These are phyloP conservation scores for Eira barbara DNA, from an alignment of 2,113 vertebrate species.

Conservation along the genomic window DNA sequence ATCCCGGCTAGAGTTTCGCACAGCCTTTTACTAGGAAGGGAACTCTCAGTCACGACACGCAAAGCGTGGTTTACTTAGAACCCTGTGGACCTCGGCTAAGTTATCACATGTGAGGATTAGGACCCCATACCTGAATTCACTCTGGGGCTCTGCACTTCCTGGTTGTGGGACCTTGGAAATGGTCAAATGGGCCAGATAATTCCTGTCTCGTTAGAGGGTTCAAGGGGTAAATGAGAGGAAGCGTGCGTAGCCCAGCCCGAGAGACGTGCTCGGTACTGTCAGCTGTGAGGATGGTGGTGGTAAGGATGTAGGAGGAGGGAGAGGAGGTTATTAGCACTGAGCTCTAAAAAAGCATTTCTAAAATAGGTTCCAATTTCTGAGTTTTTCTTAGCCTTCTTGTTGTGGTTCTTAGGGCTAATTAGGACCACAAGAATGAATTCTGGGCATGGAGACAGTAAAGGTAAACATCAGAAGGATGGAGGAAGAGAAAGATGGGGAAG, in stretches of 20 bases:
- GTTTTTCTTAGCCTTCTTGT: not conserved
- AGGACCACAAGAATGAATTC: not conserved
- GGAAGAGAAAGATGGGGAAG: not conserved
- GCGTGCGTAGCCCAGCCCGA: not conserved
- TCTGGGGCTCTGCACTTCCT: not conserved
- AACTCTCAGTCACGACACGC: not conserved
- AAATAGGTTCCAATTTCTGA: not conserved
- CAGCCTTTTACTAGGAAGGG: not conserved
- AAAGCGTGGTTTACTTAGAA: not conserved
- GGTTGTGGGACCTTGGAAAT: not conserved
- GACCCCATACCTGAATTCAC: not conserved
- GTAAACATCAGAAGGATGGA: not conserved
- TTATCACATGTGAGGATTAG: not conserved
- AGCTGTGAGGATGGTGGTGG: not conserved
- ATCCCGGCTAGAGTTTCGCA: not conserved
- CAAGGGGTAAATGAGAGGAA: not conserved
- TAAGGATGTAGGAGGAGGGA: not conserved
- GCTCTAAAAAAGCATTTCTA: not conserved
- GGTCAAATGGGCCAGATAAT: not conserved
- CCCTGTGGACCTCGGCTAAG: not conserved
- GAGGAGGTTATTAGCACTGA: not conserved
- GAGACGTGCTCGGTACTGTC: not conserved
- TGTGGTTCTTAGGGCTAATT: not conserved
- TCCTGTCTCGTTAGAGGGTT: not conserved
- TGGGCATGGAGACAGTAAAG: not conserved